Evolutionary conservation across 2,797 vertebrate species (phyloP).

Genomic region (Pseudochromis fuscus): DNA sequence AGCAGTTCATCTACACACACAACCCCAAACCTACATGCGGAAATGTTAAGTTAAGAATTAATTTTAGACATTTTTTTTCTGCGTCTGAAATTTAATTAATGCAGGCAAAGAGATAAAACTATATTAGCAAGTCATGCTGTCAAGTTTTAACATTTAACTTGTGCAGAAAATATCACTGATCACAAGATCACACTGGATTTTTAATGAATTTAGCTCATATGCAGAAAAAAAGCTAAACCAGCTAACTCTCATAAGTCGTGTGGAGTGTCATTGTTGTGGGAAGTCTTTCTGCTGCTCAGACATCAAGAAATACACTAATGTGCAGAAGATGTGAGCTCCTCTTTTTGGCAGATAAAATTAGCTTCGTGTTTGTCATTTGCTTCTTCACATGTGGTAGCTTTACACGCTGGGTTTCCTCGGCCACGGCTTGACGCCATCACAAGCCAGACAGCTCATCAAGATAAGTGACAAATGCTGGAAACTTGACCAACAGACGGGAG

Average conservation of each 20-base stretch:
- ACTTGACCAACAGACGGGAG: constrained; percentile 51
- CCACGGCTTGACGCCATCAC: constrained; percentile 23
- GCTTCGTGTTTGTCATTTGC: constrained; percentile 9
- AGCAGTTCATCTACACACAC: constrained; percentile 27
- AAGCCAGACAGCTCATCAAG: constrained; percentile 41
- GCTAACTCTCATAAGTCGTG: background rate
- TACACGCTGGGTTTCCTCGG: constrained; percentile 1
- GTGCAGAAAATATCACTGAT: too few species aligned
- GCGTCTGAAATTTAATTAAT: constrained; percentile 59
- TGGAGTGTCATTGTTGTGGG: background rate
- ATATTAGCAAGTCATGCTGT: background rate
- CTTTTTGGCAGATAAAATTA: constrained; percentile 8
- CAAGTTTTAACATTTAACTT: background rate
- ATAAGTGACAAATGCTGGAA: constrained; percentile 34
- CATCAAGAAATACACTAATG: background rate
- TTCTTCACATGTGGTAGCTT: constrained; percentile 12
- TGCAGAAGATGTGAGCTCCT: background rate
- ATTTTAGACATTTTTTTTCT: constrained; percentile 24
- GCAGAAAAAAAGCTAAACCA: background rate
- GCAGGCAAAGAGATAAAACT: constrained; percentile 19
- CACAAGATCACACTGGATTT: background rate
- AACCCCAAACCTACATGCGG: constrained; percentile 22
- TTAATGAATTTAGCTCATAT: background rate
- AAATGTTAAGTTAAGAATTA: constrained; percentile 38
- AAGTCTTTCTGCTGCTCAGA: background rate